phyloP scores from a whole-genome alignment of 2,797 vertebrate genomes.

The Poeciliopsis paucimaculata region DNA sequence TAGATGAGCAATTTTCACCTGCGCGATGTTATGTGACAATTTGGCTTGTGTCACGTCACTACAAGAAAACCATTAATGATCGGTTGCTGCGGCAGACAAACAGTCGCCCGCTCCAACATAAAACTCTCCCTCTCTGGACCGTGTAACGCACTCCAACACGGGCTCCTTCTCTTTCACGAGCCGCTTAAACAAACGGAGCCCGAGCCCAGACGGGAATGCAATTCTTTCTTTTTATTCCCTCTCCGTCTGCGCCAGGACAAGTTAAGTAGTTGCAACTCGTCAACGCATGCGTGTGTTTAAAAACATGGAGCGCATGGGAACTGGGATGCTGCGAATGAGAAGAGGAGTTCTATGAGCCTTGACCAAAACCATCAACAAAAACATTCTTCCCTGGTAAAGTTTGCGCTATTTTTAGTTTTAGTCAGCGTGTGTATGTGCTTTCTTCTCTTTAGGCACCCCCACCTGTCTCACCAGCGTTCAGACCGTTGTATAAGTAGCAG shows the following conservation, averaged over 20 bases:
- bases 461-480: neutral
- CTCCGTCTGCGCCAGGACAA: conserved; percentile 19
- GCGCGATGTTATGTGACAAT: conserved; percentile 23
- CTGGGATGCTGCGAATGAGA: neutral
- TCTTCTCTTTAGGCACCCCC: neutral
- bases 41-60: conserved; percentile 3
- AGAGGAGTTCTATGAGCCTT: neutral
- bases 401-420: neutral
- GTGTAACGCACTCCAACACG: conserved; percentile 1
- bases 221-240: neutral
- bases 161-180: conserved; percentile 23
- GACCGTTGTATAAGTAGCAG: neutral
- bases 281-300: conserved; percentile 1
- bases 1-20: neutral
- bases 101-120: neutral
- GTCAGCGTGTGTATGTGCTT: neutral
- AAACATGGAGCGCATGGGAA: neutral
- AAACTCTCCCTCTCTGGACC: conserved; percentile 1
- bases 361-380: neutral
- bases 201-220: neutral
- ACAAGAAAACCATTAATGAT: conserved; percentile 23
- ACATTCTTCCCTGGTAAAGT: neutral
- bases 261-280: conserved; percentile 19
- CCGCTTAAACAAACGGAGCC: conserved; percentile 32
- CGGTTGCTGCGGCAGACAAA: conserved; percentile 23